These are phyloP conservation scores for Engraulis encrasicolus DNA, from an alignment of 2,113 vertebrate genomes.

Conservation along the genomic window DNA sequence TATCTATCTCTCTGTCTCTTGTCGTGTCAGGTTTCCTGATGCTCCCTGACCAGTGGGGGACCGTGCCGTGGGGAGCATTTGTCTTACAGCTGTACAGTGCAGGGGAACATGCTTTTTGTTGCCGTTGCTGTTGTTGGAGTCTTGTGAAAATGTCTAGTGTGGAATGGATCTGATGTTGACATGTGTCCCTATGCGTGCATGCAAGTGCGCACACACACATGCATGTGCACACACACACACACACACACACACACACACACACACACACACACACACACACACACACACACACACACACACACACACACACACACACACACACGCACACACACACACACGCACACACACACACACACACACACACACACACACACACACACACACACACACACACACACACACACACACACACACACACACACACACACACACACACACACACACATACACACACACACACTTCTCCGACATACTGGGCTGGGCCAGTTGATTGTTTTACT, in stretches of 20 bases:
- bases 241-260: background rate
- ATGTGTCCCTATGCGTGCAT: too few relatives aligned
- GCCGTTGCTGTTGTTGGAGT: background rate
- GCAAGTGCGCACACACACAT: too few relatives aligned
- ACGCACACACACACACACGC: background rate
- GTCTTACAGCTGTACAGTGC: background rate
- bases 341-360: background rate
- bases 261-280: background rate
- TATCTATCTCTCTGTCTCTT: too few relatives aligned
- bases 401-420: background rate
- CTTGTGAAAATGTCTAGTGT: background rate
- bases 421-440: background rate
- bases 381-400: background rate
- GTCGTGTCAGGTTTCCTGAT: too few relatives aligned
- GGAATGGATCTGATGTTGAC: conserved; percentile 1
- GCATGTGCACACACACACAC: background rate
- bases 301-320: background rate
- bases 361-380: background rate
- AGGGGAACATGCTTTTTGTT: too few relatives aligned
- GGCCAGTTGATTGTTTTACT: too few relatives aligned
- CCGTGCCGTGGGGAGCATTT: background rate
- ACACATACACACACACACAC: background rate
- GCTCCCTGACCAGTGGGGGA: too few relatives aligned
- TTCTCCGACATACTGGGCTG: background rate
- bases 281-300: background rate